phyloP scores from a whole-genome alignment of 2,888 invertebrate species.

The Tenthredo mesomela region DNA sequence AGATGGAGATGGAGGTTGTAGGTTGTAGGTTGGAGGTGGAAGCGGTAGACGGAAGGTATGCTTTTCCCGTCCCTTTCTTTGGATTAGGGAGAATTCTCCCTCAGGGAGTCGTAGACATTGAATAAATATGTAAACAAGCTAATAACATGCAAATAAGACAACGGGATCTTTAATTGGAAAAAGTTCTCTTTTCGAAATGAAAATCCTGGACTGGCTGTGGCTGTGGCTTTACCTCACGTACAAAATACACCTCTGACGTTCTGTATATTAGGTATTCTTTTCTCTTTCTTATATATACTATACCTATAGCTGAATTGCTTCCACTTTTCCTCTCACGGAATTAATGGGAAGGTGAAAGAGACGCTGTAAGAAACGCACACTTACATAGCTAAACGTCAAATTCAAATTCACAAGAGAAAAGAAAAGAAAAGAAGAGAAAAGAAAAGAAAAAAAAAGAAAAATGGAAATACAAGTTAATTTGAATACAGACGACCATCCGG shows the following conservation, averaged over 20 bases:
- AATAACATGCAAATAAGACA: slow-evolving; percentile 75
- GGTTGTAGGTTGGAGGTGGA: too few species aligned
- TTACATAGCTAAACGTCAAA: not conserved
- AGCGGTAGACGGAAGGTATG: not conserved
- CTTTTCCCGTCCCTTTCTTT: not conserved
- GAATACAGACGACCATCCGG: slow-evolving; percentile 46
- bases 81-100: slow-evolving; percentile 63
- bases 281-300: slow-evolving; percentile 2
- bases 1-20: not conserved
- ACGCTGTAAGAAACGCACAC: not conserved
- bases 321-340: not conserved
- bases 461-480: slow-evolving; percentile 6
- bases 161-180: slow-evolving; percentile 61
- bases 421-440: not conserved
- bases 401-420: slow-evolving; percentile 5
- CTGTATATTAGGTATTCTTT: not conserved
- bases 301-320: not conserved
- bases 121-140: slow-evolving; percentile 75
- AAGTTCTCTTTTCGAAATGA: slow-evolving; percentile 38
- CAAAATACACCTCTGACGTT: not conserved
- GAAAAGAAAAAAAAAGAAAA: not conserved
- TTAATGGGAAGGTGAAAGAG: not conserved
- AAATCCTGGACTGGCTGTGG: slow-evolving; percentile 8
- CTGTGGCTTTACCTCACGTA: not conserved
- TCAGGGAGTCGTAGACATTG: slow-evolving; percentile 64